phyloP scores from a whole-genome alignment of 92 coral and sea anemone species.

The Porites lobata region DNA sequence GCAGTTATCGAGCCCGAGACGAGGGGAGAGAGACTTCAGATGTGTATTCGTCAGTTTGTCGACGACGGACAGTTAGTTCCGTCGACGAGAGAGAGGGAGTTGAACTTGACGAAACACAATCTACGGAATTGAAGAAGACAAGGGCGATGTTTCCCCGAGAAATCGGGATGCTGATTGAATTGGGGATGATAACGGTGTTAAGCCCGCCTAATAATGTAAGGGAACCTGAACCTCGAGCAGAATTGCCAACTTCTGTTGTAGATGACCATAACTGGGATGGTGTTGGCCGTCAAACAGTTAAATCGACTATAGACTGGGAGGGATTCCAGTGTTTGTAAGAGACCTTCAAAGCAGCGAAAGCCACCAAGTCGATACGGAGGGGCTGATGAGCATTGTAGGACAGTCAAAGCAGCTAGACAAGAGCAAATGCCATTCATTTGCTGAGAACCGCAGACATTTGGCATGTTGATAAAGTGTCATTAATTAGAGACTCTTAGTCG shows the following conservation, averaged over 20 bases:
- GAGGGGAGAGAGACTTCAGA: constrained; percentile 37
- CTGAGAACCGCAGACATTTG: neutral
- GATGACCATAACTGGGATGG: neutral
- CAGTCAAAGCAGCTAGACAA: no score
- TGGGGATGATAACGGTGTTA: constrained; percentile 13
- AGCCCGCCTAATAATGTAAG: neutral
- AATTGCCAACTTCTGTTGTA: no score
- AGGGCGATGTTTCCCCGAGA: constrained; percentile 28
- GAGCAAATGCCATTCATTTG: neutral
- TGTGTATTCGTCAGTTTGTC: constrained; percentile 14
- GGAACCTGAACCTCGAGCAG: no score
- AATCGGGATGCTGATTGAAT: constrained; percentile 29
- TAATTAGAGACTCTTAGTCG: neutral
- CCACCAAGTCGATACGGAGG: no score
- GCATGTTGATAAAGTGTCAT: neutral
- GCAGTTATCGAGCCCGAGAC: constrained; percentile 52
- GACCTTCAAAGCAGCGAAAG: no score
- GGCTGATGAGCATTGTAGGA: no score
- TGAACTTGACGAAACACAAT: constrained; percentile 1
- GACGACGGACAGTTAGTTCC: constrained; percentile 32
- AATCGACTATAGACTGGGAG: neutral
- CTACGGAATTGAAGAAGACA: neutral
- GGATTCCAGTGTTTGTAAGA: neutral
- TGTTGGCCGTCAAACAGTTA: constrained; percentile 8
- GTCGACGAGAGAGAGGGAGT: constrained; percentile 12